Conservation (phyloP, 2,113 vertebrate genomes). For the Gambusia holbrooki region DNA sequence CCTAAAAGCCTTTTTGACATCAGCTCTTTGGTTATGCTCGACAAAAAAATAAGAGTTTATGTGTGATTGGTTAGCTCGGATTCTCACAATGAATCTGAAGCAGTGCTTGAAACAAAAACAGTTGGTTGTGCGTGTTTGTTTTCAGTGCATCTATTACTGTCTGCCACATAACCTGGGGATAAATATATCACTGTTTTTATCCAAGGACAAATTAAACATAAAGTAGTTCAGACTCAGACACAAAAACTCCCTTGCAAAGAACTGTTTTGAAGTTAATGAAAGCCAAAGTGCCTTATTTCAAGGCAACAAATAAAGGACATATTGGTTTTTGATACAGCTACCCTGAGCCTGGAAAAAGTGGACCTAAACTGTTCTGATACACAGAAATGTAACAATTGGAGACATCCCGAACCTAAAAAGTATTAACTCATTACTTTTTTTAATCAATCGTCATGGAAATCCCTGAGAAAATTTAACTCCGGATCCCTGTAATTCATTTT, state of each 20-base stretch:
- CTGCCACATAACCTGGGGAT: constrained; percentile 11
- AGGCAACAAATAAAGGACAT: background rate
- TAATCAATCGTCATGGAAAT: no score
- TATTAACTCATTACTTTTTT: no score
- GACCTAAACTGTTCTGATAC: background rate
- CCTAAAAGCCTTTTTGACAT: constrained; percentile 17
- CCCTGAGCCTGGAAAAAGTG: background rate
- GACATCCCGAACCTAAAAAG: no score
- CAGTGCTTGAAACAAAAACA: background rate
- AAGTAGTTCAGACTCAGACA: constrained; percentile 22
- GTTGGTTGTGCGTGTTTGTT: background rate
- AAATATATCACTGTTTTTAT: constrained; percentile 34
- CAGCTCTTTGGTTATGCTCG: background rate
- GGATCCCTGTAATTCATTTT: no score
- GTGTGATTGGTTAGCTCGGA: constrained; percentile 4
- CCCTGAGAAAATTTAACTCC: no score
- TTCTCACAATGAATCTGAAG: constrained; percentile 21
- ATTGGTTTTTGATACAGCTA: constrained; percentile 14
- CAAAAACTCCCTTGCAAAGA: constrained; percentile 10
- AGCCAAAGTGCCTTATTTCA: background rate
- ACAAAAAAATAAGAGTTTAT: background rate
- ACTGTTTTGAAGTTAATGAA: constrained; percentile 11
- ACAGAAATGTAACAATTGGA: background rate
- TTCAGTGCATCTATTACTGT: constrained; percentile 17
- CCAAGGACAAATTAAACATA: constrained; percentile 29